A percentile compares a stretch with the other conserved stretches of the same genome.
Evolutionary conservation across 2,888 invertebrate species (phyloP).

Genomic region (Mechanitis mazaeus): DNA sequence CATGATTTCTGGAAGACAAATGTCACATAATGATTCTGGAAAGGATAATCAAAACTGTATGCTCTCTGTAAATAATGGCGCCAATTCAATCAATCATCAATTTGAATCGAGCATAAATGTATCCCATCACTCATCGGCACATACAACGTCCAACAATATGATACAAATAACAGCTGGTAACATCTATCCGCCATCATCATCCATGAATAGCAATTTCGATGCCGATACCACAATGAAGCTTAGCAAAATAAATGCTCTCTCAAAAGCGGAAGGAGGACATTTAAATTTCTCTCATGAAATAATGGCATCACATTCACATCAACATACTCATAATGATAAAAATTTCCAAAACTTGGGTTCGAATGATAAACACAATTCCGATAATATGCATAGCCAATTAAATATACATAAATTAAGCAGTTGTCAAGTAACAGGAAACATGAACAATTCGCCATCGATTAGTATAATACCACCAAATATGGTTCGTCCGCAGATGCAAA

Average conservation of each 20-base stretch:
- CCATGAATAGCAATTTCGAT: constrained; percentile 64
- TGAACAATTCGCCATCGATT: constrained; percentile 57
- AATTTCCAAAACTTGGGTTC: constrained; percentile 64
- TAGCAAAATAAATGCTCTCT: constrained; percentile 68
- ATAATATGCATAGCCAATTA: constrained; percentile 54
- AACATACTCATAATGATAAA: constrained; percentile 65
- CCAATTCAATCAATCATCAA: constrained; percentile 55
- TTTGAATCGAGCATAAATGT: constrained; percentile 58
- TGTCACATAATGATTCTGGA: constrained; percentile 54
- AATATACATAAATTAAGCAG: constrained; percentile 66
- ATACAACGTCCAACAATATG: constrained; percentile 62
- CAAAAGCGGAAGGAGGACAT: constrained; percentile 68
- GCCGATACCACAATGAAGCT: constrained; percentile 67
- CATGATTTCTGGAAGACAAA: constrained; percentile 43
- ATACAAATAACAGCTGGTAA: constrained; percentile 71
- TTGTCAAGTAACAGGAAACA: constrained; percentile 61
- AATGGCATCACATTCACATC: constrained; percentile 69
- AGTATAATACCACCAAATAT: constrained; percentile 66
- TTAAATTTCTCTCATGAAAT: constrained; percentile 70
- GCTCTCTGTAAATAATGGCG: constrained; percentile 51
- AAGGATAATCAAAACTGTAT: constrained; percentile 62
- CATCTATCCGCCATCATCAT: constrained; percentile 62
- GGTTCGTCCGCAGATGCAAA: constrained; percentile 59
- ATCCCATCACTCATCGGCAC: constrained; percentile 59
- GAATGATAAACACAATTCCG: constrained; percentile 56